A percentile compares a stretch with the other conserved stretches of the same genome.
Conservation (phyloP, 2,888 invertebrate genomes). For the Drosophila nr. perissopoda region DNA sequence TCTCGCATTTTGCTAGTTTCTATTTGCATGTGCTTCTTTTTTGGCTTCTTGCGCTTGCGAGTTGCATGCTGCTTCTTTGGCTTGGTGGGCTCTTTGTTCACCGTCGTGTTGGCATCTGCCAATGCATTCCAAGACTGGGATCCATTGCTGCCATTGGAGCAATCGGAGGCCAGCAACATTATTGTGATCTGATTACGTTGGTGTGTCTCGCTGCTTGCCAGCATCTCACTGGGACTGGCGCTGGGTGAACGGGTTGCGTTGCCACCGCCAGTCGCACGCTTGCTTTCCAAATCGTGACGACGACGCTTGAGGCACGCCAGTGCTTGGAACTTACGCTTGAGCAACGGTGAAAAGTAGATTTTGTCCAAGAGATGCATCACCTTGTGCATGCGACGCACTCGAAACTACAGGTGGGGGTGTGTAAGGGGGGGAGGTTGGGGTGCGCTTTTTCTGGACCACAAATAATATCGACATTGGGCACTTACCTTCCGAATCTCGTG, state of each 20-base stretch:
- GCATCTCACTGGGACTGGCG: neutral
- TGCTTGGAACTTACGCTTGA: slow-evolving; percentile 71
- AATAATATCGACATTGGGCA: slow-evolving; percentile 1
- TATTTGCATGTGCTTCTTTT: slow-evolving; percentile 48
- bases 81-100: slow-evolving; percentile 15
- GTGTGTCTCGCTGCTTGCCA: neutral
- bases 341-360: slow-evolving; percentile 81
- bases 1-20: slow-evolving; percentile 31
- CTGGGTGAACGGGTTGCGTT: slow-evolving; percentile 6
- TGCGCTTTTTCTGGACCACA: neutral
- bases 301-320: slow-evolving; percentile 60
- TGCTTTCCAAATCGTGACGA: slow-evolving; percentile 49
- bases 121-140: slow-evolving; percentile 28
- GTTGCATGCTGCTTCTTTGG: neutral
- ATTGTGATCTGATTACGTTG: slow-evolving; percentile 8
- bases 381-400: slow-evolving; percentile 76
- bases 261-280: slow-evolving; percentile 43
- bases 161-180: slow-evolving; percentile 18
- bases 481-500: slow-evolving; percentile 81
- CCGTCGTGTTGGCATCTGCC: slow-evolving; percentile 20
- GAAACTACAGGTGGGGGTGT: slow-evolving; percentile 60
- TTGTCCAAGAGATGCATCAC: slow-evolving; percentile 82
- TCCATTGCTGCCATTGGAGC: slow-evolving; percentile 21
- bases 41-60: slow-evolving; percentile 29
- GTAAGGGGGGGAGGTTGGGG: neutral